Conservation (phyloP, 2,797 vertebrate genomes). For the Manis pentadactyla region DNA sequence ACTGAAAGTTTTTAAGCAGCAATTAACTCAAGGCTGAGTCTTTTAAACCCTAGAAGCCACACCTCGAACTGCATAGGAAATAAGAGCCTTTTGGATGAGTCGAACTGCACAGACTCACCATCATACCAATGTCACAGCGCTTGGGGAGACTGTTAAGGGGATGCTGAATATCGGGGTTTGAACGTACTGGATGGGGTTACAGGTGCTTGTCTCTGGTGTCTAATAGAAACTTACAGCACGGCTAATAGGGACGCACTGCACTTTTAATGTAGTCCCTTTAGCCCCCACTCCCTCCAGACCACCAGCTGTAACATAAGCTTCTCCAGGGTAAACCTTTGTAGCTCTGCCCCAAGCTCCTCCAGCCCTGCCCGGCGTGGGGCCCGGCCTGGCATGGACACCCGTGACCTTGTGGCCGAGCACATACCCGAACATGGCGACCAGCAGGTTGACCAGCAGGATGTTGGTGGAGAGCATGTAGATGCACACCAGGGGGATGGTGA, state of each 20-base stretch:
- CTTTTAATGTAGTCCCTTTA: background rate
- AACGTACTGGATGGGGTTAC: rapidly evolving
- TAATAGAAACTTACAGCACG: background rate
- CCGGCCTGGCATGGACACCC: rapidly evolving
- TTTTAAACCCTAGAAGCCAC: background rate
- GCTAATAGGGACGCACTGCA: rapidly evolving
- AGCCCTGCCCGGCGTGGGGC: rapidly evolving
- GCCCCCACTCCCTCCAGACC: background rate
- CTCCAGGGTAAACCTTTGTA: rapidly evolving
- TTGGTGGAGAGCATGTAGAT: conserved; percentile 91
- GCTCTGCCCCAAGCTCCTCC: background rate
- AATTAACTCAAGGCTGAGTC: background rate
- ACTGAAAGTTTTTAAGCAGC: background rate
- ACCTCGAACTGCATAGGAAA: rapidly evolving
- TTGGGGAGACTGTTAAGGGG: rapidly evolving
- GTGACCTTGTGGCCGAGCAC: rapidly evolving
- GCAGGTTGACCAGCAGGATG: conserved; percentile 90
- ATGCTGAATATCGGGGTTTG: rapidly evolving
- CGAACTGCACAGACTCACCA: rapidly evolving
- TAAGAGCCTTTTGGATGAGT: rapidly evolving
- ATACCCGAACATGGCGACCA: conserved; percentile 90
- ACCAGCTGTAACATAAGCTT: too few species aligned
- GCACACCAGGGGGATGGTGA: conserved; percentile 90
- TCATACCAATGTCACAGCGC: rapidly evolving
- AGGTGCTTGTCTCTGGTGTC: rapidly evolving